Conservation (phyloP, 2,888 invertebrate genomes). For the Muscina levida region DNA sequence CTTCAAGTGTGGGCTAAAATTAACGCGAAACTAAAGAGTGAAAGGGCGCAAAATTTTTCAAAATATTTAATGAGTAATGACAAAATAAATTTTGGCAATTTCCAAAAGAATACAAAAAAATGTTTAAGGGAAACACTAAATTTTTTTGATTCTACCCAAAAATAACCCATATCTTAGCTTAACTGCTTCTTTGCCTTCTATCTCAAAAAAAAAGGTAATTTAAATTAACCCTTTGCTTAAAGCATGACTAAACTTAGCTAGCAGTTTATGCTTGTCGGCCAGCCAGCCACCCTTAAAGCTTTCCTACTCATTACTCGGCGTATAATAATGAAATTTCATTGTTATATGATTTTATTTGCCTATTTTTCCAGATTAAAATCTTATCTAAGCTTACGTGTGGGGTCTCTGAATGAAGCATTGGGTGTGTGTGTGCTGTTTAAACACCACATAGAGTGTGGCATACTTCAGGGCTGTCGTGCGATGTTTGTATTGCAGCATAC, state of each 20-base stretch:
- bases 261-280: no score
- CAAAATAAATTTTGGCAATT: conserved; percentile 50
- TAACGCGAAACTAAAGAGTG: background rate
- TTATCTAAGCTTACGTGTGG: conserved; percentile 11
- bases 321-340: no score
- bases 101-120: background rate
- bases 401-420: background rate
- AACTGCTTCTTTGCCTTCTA: no score
- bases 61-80: conserved; percentile 49
- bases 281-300: background rate
- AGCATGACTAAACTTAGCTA: background rate
- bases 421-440: background rate
- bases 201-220: background rate
- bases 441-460: background rate
- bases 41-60: conserved; percentile 1
- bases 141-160: no score
- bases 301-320: no score
- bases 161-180: no score
- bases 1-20: conserved; percentile 12
- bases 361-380: conserved; percentile 3
- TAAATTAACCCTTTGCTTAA: conserved; percentile 9
- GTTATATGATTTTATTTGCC: background rate
- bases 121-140: no score
- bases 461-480: conserved; percentile 13
- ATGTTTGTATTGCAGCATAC: conserved; percentile 23